Conservation (phyloP, 2,797 vertebrate species). For the Poliocrania exsul region DNA sequence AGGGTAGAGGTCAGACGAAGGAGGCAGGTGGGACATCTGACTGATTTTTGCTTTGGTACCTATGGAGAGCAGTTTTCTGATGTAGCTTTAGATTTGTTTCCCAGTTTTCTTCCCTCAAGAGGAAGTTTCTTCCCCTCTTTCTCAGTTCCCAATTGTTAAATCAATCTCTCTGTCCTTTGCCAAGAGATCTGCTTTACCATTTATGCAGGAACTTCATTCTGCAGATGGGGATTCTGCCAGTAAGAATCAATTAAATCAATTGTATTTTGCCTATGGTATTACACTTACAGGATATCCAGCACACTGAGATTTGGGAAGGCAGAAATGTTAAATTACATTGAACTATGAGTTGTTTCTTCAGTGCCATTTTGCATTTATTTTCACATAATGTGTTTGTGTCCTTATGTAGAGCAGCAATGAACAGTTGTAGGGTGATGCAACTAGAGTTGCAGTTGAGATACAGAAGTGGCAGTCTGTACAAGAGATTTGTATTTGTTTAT, state of each 20-base stretch:
- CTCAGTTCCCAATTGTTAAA: conserved; percentile 40
- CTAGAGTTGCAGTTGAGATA: neutral
- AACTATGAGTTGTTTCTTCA: neutral
- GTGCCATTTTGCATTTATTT: neutral
- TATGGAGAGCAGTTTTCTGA: conserved; percentile 16
- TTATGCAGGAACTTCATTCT: conserved; percentile 35
- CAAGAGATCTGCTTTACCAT: conserved; percentile 54
- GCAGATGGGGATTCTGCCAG: neutral
- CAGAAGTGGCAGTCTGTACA: neutral
- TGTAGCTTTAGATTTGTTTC: conserved; percentile 37
- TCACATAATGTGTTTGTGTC: neutral
- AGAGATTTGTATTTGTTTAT: neutral
- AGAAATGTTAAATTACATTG: neutral
- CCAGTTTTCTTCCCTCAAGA: conserved; percentile 43
- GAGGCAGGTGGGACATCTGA: conserved; percentile 6
- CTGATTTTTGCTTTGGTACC: conserved; percentile 17
- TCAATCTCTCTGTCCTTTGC: conserved; percentile 27
- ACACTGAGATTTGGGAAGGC: neutral
- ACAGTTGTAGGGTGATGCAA: neutral
- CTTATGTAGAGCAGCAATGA: neutral
- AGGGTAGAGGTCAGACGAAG: neutral
- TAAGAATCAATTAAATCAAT: conserved; percentile 43
- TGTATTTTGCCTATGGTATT: neutral
- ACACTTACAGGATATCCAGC: neutral
- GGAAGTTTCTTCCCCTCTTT: conserved; percentile 10